Evolutionary conservation across 2,797 vertebrate genomes (phyloP), one percentile per base, ranked within the genome.

Genomic region (Sebastes elongatus): DNA sequence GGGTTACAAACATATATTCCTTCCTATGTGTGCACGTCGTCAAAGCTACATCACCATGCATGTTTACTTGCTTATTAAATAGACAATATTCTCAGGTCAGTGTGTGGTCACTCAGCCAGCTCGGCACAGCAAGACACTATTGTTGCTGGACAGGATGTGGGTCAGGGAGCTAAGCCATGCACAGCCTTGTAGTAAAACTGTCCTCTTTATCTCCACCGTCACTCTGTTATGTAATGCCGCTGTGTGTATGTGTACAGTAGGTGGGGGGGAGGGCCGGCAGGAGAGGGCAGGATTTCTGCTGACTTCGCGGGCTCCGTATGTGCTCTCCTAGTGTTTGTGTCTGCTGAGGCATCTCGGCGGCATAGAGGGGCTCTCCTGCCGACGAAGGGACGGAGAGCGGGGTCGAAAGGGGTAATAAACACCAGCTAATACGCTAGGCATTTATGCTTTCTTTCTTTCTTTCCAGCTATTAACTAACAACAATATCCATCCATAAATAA

Each of bases 181-280:
- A 69, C 66, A 88, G 86, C 80, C 89, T 88, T 82, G 92, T 94
- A 94, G 94, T 94, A 95, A 95, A 94, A 94, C 90, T 86, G 88
- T 77, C 86, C 93, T 85, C 92, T 93, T 94, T 90, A 95, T 94
- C 92, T 93, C 87, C 68, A 82, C 90, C 92, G 92, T 94, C 93
- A 93, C 90, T 85, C 83, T 74, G 91, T 95, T 95, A 95, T 88
- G 90, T 81, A 95, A 96, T 81, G 84, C 76, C 18, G 61, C 87
- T 63, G 83, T 78, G 90, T 83, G 88, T 78, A 64, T 86, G 87
- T 87, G 82, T 89, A 92, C 87, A 86, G 92, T 81, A 81, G 79
- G 83, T 71, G 69, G 23, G 63, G 74, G 55, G 10, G 77, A 42
- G 69, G 53, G 55, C 25, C 3, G n/a, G 61, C 22, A 33, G 63